Base-by-base conservation (phyloP, 2,888 invertebrate species). In the Dynastes grantii region DNA sequence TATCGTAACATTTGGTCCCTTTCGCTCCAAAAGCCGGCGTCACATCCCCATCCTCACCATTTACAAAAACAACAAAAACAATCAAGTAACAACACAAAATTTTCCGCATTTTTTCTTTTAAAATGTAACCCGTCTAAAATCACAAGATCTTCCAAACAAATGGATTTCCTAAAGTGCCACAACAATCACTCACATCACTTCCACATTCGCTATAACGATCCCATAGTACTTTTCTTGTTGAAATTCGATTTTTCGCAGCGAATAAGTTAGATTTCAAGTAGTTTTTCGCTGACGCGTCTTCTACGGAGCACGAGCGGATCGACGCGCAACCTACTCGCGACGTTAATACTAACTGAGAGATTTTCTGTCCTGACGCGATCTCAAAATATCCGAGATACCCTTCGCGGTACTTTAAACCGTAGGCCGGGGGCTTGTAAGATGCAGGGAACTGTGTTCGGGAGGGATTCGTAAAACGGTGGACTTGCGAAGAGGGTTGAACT, bases 1-100 rank as follows among this genome's bases (percentile, higher is more conserved):
- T 88, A 86, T 91, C 91, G 84, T 92, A 91, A 85, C 92, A 92
- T 83, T 89, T 85, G 51, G 87, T 88, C 71, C 87, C 86, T 79
- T 85, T 86, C 63, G 82, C 83, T 32, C 88, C 88, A 40, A 87
- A 82, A 16, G 81, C 85, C 49, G 89, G 88, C 61, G 89, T 88
- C 65, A 87, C 84, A 29, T 85, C 85, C 55, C 68, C 67, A 37
- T 84, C 84, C n/a, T 80, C 76, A 22, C 61, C 80, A 2, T 16
- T 55, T 40, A 63, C 63, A 49, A 40, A n/a, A 51, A 76, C 67
- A 55, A 55, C 64, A 40, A 71, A 73, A 55, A 63, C 61, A 53
- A n/a, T 67, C 40, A 76, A 79, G 51, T 73, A 76, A 75, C 63
- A 76, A 65, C 61, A 73, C 79, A 76, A 27, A 11, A 76, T 76